Percentiles rank a stretch among this genome's conserved stretches.
These are phyloP conservation scores for Macropis europaea DNA, from an alignment of 2,888 invertebrate species.

Conservation along the genomic window DNA sequence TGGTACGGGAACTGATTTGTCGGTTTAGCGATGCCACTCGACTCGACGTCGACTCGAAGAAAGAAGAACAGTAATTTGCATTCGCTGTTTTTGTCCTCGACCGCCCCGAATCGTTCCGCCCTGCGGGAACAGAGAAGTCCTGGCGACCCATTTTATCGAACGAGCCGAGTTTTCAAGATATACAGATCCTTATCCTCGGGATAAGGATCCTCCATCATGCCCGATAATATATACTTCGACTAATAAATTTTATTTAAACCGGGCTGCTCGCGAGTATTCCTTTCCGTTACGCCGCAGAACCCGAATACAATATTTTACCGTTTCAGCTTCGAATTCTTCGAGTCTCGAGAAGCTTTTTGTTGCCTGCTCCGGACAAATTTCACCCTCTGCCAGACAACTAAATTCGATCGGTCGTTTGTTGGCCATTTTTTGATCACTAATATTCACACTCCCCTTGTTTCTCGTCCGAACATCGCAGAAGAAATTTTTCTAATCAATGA, in stretches of 20 bases:
- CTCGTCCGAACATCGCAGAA: too few relatives aligned
- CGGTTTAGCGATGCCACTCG: conserved; percentile 22
- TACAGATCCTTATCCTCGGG: not conserved
- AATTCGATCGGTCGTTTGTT: too few relatives aligned
- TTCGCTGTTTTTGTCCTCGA: conserved; percentile 33
- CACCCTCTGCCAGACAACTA: too few relatives aligned
- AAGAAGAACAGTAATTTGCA: conserved; percentile 49
- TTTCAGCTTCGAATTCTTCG: too few relatives aligned
- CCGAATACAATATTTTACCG: conserved; percentile 3
- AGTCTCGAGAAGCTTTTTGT: too few relatives aligned
- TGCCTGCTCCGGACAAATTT: too few relatives aligned
- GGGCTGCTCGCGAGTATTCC: conserved; percentile 7
- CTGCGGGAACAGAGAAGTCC: conserved; percentile 3
- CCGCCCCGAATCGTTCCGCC: conserved; percentile 32
- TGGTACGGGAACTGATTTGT: conserved; percentile 6
- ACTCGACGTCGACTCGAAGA: not conserved
- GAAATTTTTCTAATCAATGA: too few relatives aligned
- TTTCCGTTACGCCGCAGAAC: not conserved
- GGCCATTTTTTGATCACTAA: too few relatives aligned
- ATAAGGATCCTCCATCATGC: conserved; percentile 9
- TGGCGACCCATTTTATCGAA: conserved; percentile 38
- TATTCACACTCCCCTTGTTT: too few relatives aligned
- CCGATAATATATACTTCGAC: not conserved
- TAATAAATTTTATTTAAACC: conserved; percentile 35
- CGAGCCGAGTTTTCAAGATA: conserved; percentile 1